A percentile compares a stretch with the other conserved stretches of the same genome.
These are phyloP conservation scores for Drosophila bifasciata DNA, from an alignment of 1,140 invertebrate genomes.

Conservation along the genomic window DNA sequence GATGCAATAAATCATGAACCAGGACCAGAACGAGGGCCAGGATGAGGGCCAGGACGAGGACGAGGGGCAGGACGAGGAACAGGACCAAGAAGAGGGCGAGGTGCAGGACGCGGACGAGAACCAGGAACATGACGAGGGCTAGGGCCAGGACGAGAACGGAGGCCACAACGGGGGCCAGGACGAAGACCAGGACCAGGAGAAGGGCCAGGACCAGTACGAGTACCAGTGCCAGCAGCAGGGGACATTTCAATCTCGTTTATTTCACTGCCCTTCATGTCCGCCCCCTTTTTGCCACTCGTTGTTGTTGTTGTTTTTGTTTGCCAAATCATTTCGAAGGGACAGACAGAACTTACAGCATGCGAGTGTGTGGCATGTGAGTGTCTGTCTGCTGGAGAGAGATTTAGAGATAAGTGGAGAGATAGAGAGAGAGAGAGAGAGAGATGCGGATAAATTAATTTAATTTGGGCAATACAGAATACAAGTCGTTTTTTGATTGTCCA, in stretches of 20 bases:
- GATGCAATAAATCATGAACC: constrained; percentile 40
- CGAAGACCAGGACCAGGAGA: constrained; percentile 18
- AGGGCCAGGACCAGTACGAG: constrained; percentile 9
- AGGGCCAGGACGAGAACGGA: constrained; percentile 6
- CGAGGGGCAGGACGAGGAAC: not conserved
- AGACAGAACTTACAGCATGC: not conserved
- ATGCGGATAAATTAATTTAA: constrained; percentile 36
- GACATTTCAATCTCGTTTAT: constrained; percentile 44
- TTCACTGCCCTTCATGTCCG: constrained; percentile 8
- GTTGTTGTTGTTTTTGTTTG: constrained; percentile 3
- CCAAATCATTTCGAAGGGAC: constrained; percentile 13
- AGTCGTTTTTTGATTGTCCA: too few species aligned
- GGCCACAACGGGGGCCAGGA: too few species aligned
- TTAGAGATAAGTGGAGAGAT: not conserved
- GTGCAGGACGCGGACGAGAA: constrained; percentile 5
- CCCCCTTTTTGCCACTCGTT: not conserved
- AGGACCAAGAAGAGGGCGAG: constrained; percentile 11
- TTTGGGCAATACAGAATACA: constrained; percentile 21
- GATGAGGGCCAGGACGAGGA: constrained; percentile 20
- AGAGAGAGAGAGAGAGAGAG: not conserved
- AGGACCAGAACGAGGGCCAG: too few species aligned
- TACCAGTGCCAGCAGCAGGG: constrained; percentile 6
- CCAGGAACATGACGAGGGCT: not conserved
- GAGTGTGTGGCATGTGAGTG: too few species aligned
- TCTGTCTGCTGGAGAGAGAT: too few species aligned